Base-by-base conservation (phyloP, 2,797 vertebrate genomes). In the Moxostoma hubbsi region DNA sequence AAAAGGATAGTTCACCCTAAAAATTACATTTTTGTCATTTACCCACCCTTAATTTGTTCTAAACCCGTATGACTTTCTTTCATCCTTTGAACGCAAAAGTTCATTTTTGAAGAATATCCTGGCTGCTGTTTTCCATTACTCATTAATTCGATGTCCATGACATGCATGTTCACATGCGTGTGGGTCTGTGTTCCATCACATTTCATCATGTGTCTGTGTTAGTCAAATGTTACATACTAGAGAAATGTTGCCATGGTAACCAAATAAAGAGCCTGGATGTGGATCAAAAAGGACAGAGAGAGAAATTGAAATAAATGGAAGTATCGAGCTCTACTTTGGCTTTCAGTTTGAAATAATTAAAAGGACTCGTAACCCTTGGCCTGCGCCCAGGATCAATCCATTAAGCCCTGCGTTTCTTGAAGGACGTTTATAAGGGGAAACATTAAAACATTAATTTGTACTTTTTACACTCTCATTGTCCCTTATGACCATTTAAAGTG, bases 241-340 rank as follows among this genome's bases (percentile, higher is more conserved):
- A 91, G 91, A 54, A 91, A 90, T 74, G 93, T 95, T 95, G 87
- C 94, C 92, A 95, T 94, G 92, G 93, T 88, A 94, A 95, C 94
- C 74, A 89, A 93, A 92, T 90, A 92, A 90, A 91, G 93, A 91
- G 91, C 90, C 82, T 73, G 81, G 75, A 83, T 84, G 85, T 77
- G 71, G 80, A 90, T 89, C 73, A 87, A 73, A 85, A 87, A 77
- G 77, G 86, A 88, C 81, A 76, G 90, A 89, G 87, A 82, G 89
- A 89, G 88, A 90, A 87, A 86, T 83, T 85, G 85, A 90, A 90
- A 89, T 84, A 88, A 91, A 90, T 82, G 83, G 87, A 87, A 70
- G 73, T 62, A 79, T 88, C 57, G 11, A 58, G 83, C 68, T 67
- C 36, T 81, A 77, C 81, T 5, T n/a, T 77, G 71, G 82, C 82